Evolutionary conservation across 2,113 vertebrate species (phyloP).

Genomic region (Pongo pygmaeus): DNA sequence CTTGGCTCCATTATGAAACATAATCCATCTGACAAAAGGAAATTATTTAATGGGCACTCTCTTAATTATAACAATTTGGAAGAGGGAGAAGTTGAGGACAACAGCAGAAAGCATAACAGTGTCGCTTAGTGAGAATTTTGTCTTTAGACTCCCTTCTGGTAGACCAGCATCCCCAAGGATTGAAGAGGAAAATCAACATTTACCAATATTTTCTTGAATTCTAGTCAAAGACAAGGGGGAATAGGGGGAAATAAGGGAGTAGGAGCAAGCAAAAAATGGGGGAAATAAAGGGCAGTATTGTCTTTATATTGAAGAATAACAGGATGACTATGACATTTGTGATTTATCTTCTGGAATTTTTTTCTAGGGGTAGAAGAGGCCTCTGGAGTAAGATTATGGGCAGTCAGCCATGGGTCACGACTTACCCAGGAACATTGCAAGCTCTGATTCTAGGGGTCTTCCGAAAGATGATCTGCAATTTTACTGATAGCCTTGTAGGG

Average conservation of each 20-base stretch:
- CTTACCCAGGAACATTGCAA: not conserved
- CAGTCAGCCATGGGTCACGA: not conserved
- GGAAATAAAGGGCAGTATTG: not conserved
- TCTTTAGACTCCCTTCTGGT: conserved; percentile 62
- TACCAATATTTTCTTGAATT: conserved; percentile 37
- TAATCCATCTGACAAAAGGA: conserved; percentile 80
- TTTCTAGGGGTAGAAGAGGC: not conserved
- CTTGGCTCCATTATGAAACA: conserved; percentile 76
- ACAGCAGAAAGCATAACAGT: conserved; percentile 74
- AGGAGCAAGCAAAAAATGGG: not conserved
- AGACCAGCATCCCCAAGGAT: not conserved
- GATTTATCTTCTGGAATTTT: conserved; percentile 35
- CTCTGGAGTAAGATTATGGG: conserved; percentile 4
- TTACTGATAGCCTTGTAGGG: not conserved
- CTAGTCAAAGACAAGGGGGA: not conserved
- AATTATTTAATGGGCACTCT: conserved; percentile 70
- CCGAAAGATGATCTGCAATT: not conserved
- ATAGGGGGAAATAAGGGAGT: not conserved
- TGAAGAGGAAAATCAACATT: conserved; percentile 13
- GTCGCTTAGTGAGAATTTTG: conserved; percentile 70
- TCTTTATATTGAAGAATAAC: not conserved
- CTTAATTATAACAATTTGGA: conserved; percentile 80
- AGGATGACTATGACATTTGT: not conserved
- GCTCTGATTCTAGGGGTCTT: not conserved
- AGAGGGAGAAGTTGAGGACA: conserved; percentile 67